Conservation (phyloP, 2,888 invertebrate genomes). For the Microctonus hyperodae region DNA sequence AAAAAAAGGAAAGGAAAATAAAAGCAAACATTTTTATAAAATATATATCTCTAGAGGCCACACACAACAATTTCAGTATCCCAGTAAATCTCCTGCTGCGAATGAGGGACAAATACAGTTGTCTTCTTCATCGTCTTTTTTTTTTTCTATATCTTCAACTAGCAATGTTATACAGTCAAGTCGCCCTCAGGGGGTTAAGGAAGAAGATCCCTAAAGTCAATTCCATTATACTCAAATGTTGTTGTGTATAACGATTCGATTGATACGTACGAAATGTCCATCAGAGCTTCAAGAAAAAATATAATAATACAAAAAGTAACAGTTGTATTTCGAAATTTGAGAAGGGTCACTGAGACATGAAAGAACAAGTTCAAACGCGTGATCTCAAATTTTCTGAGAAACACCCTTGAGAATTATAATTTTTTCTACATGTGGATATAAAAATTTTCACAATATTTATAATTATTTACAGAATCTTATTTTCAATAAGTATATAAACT, state of each 20-base stretch:
- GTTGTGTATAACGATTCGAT: slow-evolving; percentile 37
- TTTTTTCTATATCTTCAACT: slow-evolving; percentile 5
- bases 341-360: slow-evolving; percentile 33
- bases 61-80: slow-evolving; percentile 12
- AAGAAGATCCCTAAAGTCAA: slow-evolving; percentile 38
- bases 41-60: slow-evolving; percentile 20
- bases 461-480: not conserved
- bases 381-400: slow-evolving; percentile 11
- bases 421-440: slow-evolving; percentile 12
- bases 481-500: not conserved
- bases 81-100: not conserved
- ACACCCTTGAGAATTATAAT: not conserved
- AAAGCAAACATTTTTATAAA: slow-evolving; percentile 8
- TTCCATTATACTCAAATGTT: slow-evolving; percentile 41
- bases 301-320: slow-evolving; percentile 12
- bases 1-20: not conserved
- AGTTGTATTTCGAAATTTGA: slow-evolving; percentile 35
- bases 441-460: slow-evolving; percentile 15
- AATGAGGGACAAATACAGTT: slow-evolving; percentile 19
- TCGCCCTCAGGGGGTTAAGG: not conserved
- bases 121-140: slow-evolving; percentile 11
- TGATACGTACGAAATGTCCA: slow-evolving; percentile 37
- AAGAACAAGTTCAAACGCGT: slow-evolving; percentile 5
- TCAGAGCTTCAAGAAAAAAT: not conserved
- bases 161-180: not conserved